Evolutionary conservation across 2,888 invertebrate species (phyloP), one percentile per base, ranked within the genome.

Genomic region (Euplexia lucipara): DNA sequence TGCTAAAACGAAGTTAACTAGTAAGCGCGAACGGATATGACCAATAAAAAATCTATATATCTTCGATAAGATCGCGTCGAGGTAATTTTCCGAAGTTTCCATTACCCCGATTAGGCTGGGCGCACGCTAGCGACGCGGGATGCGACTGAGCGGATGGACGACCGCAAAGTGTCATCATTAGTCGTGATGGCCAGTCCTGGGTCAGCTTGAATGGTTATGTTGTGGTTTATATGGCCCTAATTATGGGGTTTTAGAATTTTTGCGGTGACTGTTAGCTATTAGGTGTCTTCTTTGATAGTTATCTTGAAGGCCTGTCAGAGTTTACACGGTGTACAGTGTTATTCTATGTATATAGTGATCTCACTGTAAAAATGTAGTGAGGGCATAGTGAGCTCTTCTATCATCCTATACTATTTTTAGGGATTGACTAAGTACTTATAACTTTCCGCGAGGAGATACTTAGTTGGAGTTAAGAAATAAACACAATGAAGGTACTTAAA

Each of bases 81-180:
- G 56, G 77, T 74, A 82, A 83, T 82, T 83, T 83, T 73, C 75
- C 72, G 56, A 57, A 61, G 70, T 70, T 78, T 76, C 56, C 64
- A 70, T 72, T 77, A 70, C 45, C 66, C 60, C 51, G n/a, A 70
- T 79, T 79, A 77, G 69, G 63, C 53, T 10, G 16, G 30, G 54
- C 30, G 53, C 71, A 68, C 53, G 60, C 44, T 64, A 60, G 69
- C 53, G 75, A 69, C 58, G 10, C 22, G 9, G 12, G 16, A 32
- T 6, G 12, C 12, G 34, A 26, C 22, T 41, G 37, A 39, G 32
- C 65, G 67, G 68, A 69, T 63, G 57, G 61, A 62, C 67, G 68
- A 77, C 79, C 75, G 70, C 74, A 78, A 75, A 70, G 30, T 72
- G 54, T 67, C 61, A 54, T 70, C 49, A 76, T 70, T 78, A 75